Evolutionary conservation across 2,888 invertebrate species (phyloP).

Genomic region (Xanthia togata): DNA sequence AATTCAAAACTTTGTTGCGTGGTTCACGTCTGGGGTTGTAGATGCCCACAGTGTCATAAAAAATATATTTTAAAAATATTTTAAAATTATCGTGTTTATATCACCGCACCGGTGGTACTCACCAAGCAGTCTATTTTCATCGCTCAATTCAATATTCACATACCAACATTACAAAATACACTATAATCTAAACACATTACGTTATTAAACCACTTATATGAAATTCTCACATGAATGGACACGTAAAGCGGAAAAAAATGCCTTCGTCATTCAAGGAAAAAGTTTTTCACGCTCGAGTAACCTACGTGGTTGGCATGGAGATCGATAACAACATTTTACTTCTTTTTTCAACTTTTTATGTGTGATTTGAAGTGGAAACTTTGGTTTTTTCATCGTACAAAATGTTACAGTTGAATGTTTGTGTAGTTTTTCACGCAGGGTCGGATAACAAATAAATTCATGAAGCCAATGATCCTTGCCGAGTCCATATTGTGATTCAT

Average conservation of each 20-base stretch:
- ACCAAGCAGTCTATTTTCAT: slow-evolving; percentile 1
- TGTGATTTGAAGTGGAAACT: slow-evolving; percentile 13
- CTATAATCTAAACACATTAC: slow-evolving; percentile 16
- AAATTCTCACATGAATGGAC: slow-evolving; percentile 49
- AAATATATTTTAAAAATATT: background rate
- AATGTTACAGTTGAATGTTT: slow-evolving; percentile 46
- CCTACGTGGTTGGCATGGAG: slow-evolving; percentile 26
- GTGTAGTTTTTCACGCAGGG: slow-evolving; percentile 66
- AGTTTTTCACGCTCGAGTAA: slow-evolving; percentile 35
- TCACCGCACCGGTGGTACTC: background rate
- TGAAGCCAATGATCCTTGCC: slow-evolving; percentile 77
- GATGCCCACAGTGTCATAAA: background rate
- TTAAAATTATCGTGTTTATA: background rate
- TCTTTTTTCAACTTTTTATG: background rate
- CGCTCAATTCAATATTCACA: slow-evolving; percentile 14
- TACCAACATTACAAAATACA: slow-evolving; percentile 18
- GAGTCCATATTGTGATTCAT: slow-evolving; percentile 76
- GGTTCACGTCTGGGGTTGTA: background rate
- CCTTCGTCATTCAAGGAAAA: slow-evolving; percentile 48
- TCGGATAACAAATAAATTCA: slow-evolving; percentile 79
- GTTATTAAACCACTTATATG: slow-evolving; percentile 51
- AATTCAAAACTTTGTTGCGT: too few relatives aligned
- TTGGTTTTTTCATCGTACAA: slow-evolving; percentile 12
- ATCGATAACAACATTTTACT: slow-evolving; percentile 32
- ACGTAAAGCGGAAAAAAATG: slow-evolving; percentile 46